These are phyloP conservation scores for Horisme vitalbata DNA, from an alignment of 2,888 invertebrate genomes.

Conservation along the genomic window DNA sequence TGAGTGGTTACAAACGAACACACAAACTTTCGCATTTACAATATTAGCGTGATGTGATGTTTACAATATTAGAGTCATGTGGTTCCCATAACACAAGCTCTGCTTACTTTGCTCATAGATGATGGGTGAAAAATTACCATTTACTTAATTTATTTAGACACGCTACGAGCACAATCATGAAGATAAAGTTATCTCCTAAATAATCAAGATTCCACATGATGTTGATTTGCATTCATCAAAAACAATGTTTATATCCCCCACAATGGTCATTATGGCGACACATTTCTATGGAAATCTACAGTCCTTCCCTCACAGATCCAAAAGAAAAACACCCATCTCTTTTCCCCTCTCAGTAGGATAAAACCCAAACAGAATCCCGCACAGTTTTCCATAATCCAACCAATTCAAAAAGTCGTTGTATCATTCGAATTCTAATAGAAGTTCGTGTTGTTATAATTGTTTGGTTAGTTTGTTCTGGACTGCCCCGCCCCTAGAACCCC, in stretches of 20 bases:
- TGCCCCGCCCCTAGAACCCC: constrained; percentile 67
- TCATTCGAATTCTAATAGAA: constrained; percentile 1
- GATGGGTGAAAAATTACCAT: too few relatives aligned
- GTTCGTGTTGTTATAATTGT: constrained; percentile 42
- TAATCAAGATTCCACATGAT: too few relatives aligned
- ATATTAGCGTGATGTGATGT: too few relatives aligned
- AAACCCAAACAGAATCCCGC: constrained; percentile 46
- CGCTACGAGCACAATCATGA: too few relatives aligned
- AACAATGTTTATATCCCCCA: constrained; percentile 26
- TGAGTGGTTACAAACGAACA: too few relatives aligned
- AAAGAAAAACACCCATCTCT: constrained; percentile 13
- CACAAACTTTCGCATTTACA: too few relatives aligned
- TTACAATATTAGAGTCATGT: too few relatives aligned
- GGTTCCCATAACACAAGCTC: too few relatives aligned
- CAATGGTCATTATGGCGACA: constrained; percentile 36
- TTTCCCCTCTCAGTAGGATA: constrained; percentile 18
- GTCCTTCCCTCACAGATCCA: constrained; percentile 27
- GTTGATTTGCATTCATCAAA: constrained; percentile 18
- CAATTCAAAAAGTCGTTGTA: constrained; percentile 34
- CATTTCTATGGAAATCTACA: constrained; percentile 44
- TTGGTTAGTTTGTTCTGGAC: constrained; percentile 43
- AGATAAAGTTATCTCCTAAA: too few relatives aligned
- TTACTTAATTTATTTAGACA: too few relatives aligned
- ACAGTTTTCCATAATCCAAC: constrained; percentile 58
- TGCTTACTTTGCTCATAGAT: too few relatives aligned